These are phyloP conservation scores for Salvator merianae DNA, from an alignment of 2,113 vertebrate genomes.

Conservation along the genomic window DNA sequence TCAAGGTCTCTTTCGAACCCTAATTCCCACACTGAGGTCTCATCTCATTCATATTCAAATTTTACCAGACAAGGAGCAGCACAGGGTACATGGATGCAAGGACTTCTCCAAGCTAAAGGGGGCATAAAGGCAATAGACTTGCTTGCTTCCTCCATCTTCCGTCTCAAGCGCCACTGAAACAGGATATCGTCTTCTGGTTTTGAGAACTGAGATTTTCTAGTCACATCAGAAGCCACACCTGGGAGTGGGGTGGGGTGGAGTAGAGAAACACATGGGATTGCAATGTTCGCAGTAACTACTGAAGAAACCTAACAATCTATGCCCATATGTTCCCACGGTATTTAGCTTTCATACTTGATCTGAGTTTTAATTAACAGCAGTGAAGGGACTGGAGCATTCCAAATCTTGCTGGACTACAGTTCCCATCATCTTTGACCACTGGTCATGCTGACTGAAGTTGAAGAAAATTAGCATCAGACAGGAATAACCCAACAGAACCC, in stretches of 20 bases:
- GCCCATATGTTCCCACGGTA: too few species aligned
- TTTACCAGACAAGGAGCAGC: background rate
- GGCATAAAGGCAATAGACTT: background rate
- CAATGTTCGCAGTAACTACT: background rate
- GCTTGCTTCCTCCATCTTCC: constrained; percentile 84
- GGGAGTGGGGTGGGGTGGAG: background rate
- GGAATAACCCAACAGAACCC: background rate
- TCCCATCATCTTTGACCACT: background rate
- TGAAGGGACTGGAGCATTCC: background rate
- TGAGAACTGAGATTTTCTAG: background rate
- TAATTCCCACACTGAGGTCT: background rate
- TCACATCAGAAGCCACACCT: constrained; percentile 20
- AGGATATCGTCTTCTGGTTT: constrained; percentile 86
- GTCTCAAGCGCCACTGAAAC: constrained; percentile 88
- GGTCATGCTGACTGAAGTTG: background rate
- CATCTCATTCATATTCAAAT: background rate
- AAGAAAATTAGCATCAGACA: background rate
- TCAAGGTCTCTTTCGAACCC: background rate
- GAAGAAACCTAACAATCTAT: background rate
- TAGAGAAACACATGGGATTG: background rate
- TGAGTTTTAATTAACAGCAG: background rate
- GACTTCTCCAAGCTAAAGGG: constrained; percentile 16
- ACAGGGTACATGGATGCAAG: background rate
- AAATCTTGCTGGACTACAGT: background rate
- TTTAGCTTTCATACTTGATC: too few species aligned